Evolutionary conservation across 2,113 vertebrate species (phyloP), one percentile per base, ranked within the genome.

Genomic region (Falco punctatus): DNA sequence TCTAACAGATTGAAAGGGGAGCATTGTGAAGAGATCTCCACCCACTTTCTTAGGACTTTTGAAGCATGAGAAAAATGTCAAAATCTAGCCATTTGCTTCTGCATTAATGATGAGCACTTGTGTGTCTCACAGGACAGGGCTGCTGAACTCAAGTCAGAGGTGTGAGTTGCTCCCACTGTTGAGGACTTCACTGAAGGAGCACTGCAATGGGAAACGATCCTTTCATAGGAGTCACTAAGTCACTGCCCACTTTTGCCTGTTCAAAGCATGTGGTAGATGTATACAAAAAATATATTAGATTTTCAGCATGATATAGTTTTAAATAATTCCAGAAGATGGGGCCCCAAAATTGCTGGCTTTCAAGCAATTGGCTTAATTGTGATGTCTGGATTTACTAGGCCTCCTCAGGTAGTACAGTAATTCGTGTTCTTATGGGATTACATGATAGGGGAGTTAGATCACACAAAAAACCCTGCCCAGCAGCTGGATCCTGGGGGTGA

Each of bases 81-180:
- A 78, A 59, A 64, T 86, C 40, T 27, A 77, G 21, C 71, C 11
- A 26, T 80, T 65, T 91, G 5, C 13, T 72, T 14, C 73, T 69
- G 23, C 24, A 10, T 71, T 44, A 57, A 13, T 0, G 0, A 20
- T 35, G 44, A 33, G 33, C 28, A 5, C n/a, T 79, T 87, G 48
- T 38, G n/a, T 81, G 48, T 61, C 52, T 87, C 62, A 61, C 0
- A 0, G 61, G 35, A 54, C 49, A n/a, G 40, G 7, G 27, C 35
- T 95, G 33, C 55, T 75, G 69, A 79, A 33, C 35, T 52, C 73
- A 75, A n/a, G 40, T 10, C 48, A 64, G 51, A 84, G 33, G 30
- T 24, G 3, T 0, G 1, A 55, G 28, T 42, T 85, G 32, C 19
- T 91, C n/a, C 49, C 26, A n/a, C 54, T 67, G 11, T 14, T 48